Conservation (phyloP, 2,888 invertebrate genomes). For the Mythimna lalbum region DNA sequence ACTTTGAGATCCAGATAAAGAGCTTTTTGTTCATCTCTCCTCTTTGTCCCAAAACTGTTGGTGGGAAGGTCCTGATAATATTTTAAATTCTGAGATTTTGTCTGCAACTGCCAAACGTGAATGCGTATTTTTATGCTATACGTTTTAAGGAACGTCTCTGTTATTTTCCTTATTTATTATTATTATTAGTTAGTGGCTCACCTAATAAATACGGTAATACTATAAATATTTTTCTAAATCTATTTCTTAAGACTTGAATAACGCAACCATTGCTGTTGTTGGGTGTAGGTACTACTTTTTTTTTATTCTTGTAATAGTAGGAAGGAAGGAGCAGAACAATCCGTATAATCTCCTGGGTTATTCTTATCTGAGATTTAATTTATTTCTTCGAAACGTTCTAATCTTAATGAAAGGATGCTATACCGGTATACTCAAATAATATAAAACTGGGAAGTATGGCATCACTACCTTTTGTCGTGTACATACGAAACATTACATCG, state of each 20-base stretch:
- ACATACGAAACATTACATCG: not conserved
- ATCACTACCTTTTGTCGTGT: not conserved
- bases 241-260: not conserved
- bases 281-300: not conserved
- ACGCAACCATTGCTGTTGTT: not conserved
- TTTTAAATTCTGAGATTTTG: slow-evolving; percentile 40
- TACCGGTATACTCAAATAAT: not conserved
- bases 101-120: slow-evolving; percentile 24
- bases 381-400: slow-evolving; percentile 3
- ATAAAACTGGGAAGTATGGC: not conserved
- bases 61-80: slow-evolving; percentile 48
- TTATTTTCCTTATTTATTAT: slow-evolving; percentile 11
- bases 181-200: slow-evolving; percentile 2
- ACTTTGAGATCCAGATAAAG: slow-evolving; percentile 78
- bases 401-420: not conserved
- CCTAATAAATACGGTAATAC: not conserved
- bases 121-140: slow-evolving; percentile 4
- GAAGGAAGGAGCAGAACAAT: not conserved
- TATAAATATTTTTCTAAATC: not conserved
- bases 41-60: slow-evolving; percentile 74
- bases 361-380: not conserved
- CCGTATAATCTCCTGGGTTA: not conserved
- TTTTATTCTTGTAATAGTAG: not conserved
- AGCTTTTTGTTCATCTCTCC: slow-evolving; percentile 79
- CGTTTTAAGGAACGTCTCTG: slow-evolving; percentile 1